Evolutionary conservation across 2,888 invertebrate species (phyloP).

Genomic region (Arge pagana): DNA sequence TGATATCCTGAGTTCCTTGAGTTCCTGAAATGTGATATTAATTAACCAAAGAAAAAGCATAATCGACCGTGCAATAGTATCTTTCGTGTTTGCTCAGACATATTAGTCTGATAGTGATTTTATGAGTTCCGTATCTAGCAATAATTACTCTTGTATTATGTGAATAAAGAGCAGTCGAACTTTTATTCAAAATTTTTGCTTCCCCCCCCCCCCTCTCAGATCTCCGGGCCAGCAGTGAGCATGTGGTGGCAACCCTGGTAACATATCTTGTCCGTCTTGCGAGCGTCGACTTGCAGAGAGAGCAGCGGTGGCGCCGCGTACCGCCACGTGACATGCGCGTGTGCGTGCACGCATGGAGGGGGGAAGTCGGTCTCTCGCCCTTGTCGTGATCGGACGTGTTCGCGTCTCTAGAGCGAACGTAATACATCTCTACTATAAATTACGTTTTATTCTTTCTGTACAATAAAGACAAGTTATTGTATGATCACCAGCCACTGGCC

Average conservation of each 20-base stretch:
- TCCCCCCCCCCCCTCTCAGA: not conserved
- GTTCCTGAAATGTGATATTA: not conserved
- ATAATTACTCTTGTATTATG: not conserved
- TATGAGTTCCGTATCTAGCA: too few species aligned
- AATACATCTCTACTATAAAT: not conserved
- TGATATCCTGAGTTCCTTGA: conserved; percentile 2
- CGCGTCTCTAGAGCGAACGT: too few species aligned
- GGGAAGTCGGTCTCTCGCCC: too few species aligned
- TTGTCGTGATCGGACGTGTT: too few species aligned
- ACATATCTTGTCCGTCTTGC: too few species aligned
- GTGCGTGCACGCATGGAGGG: too few species aligned
- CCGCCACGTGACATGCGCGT: too few species aligned
- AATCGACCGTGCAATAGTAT: not conserved
- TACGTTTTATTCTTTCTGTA: not conserved
- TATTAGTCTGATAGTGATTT: not conserved
- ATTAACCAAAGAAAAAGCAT: not conserved
- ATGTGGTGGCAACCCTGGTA: conserved; percentile 4
- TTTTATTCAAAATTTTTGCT: not conserved
- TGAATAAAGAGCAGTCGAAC: not conserved
- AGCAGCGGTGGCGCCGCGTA: too few species aligned
- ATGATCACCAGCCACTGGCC: not conserved
- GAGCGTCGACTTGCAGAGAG: too few species aligned
- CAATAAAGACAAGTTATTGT: not conserved
- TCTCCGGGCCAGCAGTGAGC: conserved; percentile 5
- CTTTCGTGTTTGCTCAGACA: not conserved